These are phyloP conservation scores for Eupithecia subumbrata DNA, from an alignment of 2,888 invertebrate genomes.

Conservation along the genomic window DNA sequence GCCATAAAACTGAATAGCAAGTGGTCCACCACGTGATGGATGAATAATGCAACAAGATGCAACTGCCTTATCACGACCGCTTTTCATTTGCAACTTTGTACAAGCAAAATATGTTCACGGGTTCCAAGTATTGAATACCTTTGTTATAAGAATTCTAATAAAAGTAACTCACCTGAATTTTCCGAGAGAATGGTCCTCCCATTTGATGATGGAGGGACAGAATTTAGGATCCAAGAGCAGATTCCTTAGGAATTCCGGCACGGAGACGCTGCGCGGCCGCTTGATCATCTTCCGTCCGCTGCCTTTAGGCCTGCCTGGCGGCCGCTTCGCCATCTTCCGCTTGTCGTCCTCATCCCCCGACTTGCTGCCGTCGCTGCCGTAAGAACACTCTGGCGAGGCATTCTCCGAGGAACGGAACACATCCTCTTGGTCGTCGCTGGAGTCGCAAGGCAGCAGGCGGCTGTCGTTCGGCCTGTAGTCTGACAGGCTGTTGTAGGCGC, in stretches of 20 bases:
- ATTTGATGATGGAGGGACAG: conserved; percentile 92
- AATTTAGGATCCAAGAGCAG: conserved; percentile 89
- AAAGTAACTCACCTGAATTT: conserved; percentile 86
- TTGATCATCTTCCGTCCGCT: conserved; percentile 76
- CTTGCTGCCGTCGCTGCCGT: conserved; percentile 75
- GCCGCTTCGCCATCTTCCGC: conserved; percentile 76
- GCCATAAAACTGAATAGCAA: conserved; percentile 62
- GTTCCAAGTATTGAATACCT: neutral
- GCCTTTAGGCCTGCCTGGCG: conserved; percentile 83
- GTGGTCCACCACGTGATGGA: conserved; percentile 70
- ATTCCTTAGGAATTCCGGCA: conserved; percentile 95
- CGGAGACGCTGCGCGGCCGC: conserved; percentile 78
- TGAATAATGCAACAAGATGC: conserved; percentile 64
- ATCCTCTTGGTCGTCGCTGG: conserved; percentile 77
- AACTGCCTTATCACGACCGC: conserved; percentile 59
- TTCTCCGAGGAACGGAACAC: conserved; percentile 68
- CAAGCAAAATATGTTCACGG: neutral
- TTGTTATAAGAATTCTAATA: neutral
- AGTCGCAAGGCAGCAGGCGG: conserved; percentile 64
- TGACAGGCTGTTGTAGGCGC: conserved; percentile 54
- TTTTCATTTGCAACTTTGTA: conserved; percentile 27
- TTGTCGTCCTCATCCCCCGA: conserved; percentile 79
- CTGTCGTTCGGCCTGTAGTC: conserved; percentile 71
- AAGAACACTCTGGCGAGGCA: conserved; percentile 72
- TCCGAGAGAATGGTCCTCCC: conserved; percentile 93